Conservation (phyloP, 2,888 invertebrate genomes). For the Tryphoninae sp. region DNA sequence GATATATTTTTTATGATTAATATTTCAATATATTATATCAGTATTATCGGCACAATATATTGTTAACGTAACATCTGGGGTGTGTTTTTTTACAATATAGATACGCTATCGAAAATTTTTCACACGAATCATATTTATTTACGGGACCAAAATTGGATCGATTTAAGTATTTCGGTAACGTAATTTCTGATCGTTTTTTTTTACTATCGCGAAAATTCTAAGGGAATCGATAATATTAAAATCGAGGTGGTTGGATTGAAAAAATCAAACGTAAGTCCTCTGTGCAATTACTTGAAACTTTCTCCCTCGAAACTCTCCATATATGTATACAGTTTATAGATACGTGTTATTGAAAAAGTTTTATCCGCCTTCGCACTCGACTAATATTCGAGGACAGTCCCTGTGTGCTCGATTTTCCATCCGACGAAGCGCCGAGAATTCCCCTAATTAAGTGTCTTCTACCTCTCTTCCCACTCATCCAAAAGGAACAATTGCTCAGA, state of each 20-base stretch:
- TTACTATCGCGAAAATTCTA: no score
- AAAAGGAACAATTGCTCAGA: slow-evolving; percentile 32
- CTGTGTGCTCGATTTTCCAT: slow-evolving; percentile 9
- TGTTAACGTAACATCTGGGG: not conserved
- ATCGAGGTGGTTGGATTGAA: no score
- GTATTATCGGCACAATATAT: not conserved
- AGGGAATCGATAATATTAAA: no score
- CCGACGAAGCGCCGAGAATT: slow-evolving; percentile 19
- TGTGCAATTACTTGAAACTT: not conserved
- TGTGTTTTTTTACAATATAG: no score
- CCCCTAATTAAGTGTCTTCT: slow-evolving; percentile 36
- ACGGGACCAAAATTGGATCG: no score
- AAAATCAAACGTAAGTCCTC: not conserved
- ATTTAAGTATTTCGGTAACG: no score
- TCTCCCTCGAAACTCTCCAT: not conserved
- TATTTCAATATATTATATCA: not conserved
- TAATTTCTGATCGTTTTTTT: no score
- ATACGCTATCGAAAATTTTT: no score
- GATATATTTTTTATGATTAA: not conserved
- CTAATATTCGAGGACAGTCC: slow-evolving; percentile 7
- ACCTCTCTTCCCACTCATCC: not conserved
- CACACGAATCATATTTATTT: no score
- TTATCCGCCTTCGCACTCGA: slow-evolving; percentile 21
- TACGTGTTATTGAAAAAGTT: slow-evolving; percentile 41
- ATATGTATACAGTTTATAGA: not conserved